Evolutionary conservation across 2,113 vertebrate species (phyloP).

Genomic region (Nothobranchius furzeri): DNA sequence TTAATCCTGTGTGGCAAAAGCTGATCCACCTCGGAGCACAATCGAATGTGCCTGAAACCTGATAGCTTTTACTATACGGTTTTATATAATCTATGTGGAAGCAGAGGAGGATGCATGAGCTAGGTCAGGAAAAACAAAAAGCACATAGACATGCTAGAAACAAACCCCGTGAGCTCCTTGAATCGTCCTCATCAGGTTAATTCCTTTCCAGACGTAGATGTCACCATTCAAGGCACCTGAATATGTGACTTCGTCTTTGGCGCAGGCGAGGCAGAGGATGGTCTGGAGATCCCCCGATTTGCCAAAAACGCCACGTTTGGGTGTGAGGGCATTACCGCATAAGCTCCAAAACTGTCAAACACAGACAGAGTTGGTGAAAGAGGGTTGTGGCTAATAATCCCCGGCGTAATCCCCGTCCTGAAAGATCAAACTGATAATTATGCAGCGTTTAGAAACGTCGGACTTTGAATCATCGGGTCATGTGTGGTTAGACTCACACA

Average conservation of each 20-base stretch:
- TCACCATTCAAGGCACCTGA: conserved; percentile 97
- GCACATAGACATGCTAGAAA: conserved; percentile 20
- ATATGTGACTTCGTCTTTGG: conserved; percentile 95
- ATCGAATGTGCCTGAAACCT: conserved; percentile 43
- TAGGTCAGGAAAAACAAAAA: not conserved
- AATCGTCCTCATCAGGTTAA: conserved; percentile 92
- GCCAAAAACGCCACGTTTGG: conserved; percentile 96
- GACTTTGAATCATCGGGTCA: conserved; percentile 23
- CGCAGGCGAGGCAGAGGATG: conserved; percentile 96
- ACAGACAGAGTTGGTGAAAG: conserved; percentile 54
- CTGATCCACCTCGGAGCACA: conserved; percentile 68
- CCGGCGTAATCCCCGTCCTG: conserved; percentile 53
- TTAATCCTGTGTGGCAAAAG: conserved; percentile 75
- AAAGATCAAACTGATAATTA: conserved; percentile 57
- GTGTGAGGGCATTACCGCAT: conserved; percentile 95
- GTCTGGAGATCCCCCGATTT: conserved; percentile 98
- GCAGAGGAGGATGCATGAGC: not conserved
- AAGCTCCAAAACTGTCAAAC: conserved; percentile 95
- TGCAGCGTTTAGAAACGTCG: conserved; percentile 36
- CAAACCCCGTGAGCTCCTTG: conserved; percentile 96
- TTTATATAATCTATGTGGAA: not conserved
- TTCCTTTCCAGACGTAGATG: conserved; percentile 97
- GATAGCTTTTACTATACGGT: conserved; percentile 8
- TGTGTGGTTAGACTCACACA: conserved; percentile 17
- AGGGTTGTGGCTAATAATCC: conserved; percentile 61